Percentiles rank a stretch among this genome's conserved stretches.
These are phyloP conservation scores for Dallia pectoralis DNA, from an alignment of 2,797 vertebrate genomes.

Conservation along the genomic window DNA sequence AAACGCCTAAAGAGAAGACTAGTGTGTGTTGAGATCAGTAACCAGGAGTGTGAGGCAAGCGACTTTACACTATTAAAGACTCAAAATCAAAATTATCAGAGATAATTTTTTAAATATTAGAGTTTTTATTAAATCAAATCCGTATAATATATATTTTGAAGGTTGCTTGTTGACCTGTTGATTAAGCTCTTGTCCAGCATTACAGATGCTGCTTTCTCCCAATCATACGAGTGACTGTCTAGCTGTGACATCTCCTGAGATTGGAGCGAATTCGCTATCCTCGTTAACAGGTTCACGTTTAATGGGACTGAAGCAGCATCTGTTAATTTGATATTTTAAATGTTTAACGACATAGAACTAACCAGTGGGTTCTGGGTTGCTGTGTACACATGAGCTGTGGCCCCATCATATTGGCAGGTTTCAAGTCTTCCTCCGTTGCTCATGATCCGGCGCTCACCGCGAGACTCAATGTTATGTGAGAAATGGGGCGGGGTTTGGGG, in stretches of 20 bases:
- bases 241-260: background rate
- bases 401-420: constrained; percentile 27
- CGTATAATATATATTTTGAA: too few species aligned
- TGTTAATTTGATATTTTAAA: constrained; percentile 59
- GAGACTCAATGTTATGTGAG: constrained; percentile 4
- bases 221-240: background rate
- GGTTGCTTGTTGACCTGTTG: too few species aligned
- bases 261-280: background rate
- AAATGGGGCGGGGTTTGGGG: background rate
- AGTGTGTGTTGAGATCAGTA: background rate
- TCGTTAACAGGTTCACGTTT: constrained; percentile 18
- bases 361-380: constrained; percentile 7
- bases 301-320: constrained; percentile 25
- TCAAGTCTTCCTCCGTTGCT: constrained; percentile 12
- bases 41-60: background rate
- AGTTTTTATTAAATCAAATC: too few species aligned
- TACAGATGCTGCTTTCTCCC: background rate
- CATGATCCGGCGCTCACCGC: constrained; percentile 14
- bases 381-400: background rate
- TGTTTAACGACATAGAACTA: constrained; percentile 58
- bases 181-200: too few species aligned
- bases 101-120: too few species aligned
- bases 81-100: background rate
- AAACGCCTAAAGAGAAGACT: too few species aligned
- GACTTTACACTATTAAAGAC: background rate